A percentile compares a stretch with the other conserved stretches of the same genome.
These are phyloP conservation scores for Pelagia noctiluca DNA, from an alignment of 30 jellyfish, hydroid and myxozoan genomes.

Conservation along the genomic window DNA sequence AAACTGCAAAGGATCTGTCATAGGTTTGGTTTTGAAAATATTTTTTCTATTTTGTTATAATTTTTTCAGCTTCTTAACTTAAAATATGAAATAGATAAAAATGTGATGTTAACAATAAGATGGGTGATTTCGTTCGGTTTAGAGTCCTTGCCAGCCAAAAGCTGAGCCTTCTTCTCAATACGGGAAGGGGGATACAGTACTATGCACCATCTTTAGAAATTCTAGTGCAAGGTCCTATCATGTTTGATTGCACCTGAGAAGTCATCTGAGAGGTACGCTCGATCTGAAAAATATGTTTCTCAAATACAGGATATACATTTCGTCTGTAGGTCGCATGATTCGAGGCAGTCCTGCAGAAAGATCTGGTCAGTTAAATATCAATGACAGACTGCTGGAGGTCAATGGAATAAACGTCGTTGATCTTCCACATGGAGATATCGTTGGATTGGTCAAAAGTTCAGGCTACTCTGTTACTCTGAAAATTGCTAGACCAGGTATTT, in stretches of 20 bases:
- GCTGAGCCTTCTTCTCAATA: too few relatives aligned
- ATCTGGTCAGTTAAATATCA: slow-evolving; percentile 87
- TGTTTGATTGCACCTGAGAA: too few relatives aligned
- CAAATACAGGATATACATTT: neutral
- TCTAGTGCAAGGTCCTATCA: too few relatives aligned
- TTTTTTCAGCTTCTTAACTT: too few relatives aligned
- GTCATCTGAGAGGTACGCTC: neutral
- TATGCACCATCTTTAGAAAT: too few relatives aligned
- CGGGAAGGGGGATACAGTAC: too few relatives aligned
- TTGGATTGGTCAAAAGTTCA: slow-evolving; percentile 91
- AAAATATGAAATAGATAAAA: too few relatives aligned
- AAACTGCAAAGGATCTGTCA: slow-evolving; percentile 86
- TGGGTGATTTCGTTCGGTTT: too few relatives aligned
- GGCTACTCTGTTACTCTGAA: slow-evolving; percentile 76
- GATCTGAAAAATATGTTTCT: neutral
- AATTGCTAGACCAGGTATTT: slow-evolving; percentile 80
- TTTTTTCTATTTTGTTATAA: neutral
- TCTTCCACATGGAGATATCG: slow-evolving; percentile 86
- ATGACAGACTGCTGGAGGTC: slow-evolving; percentile 87
- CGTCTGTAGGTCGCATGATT: slow-evolving; percentile 86
- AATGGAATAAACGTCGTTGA: slow-evolving; percentile 82
- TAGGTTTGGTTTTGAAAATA: slow-evolving; percentile 70
- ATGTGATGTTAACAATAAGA: too few relatives aligned
- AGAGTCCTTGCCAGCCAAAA: too few relatives aligned
- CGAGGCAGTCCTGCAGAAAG: slow-evolving; percentile 99